These are phyloP conservation scores for Daboia siamensis DNA, from an alignment of 2,113 vertebrate genomes.

Conservation along the genomic window DNA sequence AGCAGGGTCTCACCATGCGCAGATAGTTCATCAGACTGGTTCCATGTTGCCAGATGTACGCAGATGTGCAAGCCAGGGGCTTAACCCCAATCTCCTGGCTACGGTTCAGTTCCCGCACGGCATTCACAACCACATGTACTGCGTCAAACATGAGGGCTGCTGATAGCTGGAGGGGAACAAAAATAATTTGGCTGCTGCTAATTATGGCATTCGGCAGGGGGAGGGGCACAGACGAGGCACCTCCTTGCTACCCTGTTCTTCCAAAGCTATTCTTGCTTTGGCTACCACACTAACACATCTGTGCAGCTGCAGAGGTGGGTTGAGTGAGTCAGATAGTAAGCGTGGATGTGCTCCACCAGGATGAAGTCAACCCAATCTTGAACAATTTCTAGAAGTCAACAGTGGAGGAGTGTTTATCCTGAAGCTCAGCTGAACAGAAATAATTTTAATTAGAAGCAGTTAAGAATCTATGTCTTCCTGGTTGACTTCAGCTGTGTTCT, in stretches of 20 bases:
- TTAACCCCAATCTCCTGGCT: slow-evolving; percentile 89
- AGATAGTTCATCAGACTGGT: slow-evolving; percentile 94
- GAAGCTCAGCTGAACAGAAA: not conserved
- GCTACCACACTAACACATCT: not conserved
- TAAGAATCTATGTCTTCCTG: not conserved
- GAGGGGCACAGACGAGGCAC: not conserved
- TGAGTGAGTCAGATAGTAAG: not conserved
- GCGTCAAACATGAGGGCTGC: slow-evolving; percentile 88
- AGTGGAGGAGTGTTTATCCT: not conserved
- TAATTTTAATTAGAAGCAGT: not conserved
- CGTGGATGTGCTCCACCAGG: not conserved
- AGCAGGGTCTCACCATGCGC: slow-evolving; percentile 75
- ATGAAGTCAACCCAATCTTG: not conserved
- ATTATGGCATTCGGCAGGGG: not conserved
- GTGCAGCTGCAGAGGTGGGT: not conserved
- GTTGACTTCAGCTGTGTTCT: not conserved
- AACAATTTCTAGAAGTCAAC: not conserved
- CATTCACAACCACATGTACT: slow-evolving; percentile 85
- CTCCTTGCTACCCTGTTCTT: not conserved
- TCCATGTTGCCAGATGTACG: slow-evolving; percentile 89
- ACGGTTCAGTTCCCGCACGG: slow-evolving; percentile 85
- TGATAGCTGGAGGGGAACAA: slow-evolving; percentile 69
- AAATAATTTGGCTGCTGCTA: not conserved
- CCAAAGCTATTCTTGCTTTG: not conserved
- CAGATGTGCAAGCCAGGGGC: slow-evolving; percentile 81